These are phyloP conservation scores for Riparia riparia DNA, from an alignment of 2,113 vertebrate genomes.

Conservation along the genomic window DNA sequence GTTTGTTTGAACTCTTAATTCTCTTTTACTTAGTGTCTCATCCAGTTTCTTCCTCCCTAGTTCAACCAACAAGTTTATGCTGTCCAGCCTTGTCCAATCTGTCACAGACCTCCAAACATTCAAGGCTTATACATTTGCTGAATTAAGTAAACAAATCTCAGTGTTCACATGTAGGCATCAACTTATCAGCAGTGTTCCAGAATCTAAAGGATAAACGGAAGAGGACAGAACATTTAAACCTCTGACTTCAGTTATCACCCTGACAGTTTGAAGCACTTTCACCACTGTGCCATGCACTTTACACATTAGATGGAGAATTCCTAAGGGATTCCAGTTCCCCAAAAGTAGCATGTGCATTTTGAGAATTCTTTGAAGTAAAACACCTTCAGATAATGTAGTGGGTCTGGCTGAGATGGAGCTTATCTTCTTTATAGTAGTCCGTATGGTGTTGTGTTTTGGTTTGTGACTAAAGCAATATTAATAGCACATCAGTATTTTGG, in stretches of 20 bases:
- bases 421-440: neutral
- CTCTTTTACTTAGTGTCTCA: neutral
- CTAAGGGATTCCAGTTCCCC: neutral
- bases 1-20: neutral
- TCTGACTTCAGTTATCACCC: neutral
- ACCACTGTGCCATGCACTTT: neutral
- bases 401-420: neutral
- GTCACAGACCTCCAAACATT: neutral
- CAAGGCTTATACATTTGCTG: neutral
- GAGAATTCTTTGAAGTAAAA: neutral
- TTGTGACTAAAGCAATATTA: neutral
- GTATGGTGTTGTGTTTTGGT: neutral
- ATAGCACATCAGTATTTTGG: neutral
- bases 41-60: neutral
- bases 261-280: neutral
- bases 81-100: neutral
- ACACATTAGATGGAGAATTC: neutral
- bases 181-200: neutral
- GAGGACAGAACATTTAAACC: neutral
- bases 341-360: neutral
- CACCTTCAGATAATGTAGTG: neutral
- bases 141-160: neutral
- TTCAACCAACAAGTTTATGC: neutral
- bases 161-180: neutral
- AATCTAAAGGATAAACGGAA: neutral